These are phyloP conservation scores for Tinamus major DNA, from an alignment of 2,797 vertebrate genomes.

Conservation along the genomic window DNA sequence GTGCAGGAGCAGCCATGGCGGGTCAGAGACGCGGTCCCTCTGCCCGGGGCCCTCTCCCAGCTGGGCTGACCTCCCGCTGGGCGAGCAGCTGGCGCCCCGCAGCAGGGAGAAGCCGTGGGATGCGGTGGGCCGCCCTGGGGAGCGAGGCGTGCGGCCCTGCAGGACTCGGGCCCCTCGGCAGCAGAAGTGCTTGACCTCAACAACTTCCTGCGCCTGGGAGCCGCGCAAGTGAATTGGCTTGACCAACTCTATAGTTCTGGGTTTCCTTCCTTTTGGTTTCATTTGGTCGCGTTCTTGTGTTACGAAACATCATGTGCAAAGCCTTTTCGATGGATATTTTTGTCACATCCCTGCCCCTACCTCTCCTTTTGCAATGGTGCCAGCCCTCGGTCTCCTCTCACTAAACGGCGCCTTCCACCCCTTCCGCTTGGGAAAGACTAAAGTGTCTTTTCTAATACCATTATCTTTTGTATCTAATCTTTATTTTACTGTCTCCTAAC, in stretches of 20 bases:
- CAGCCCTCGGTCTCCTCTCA: not conserved
- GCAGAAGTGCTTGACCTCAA: slow-evolving; percentile 63
- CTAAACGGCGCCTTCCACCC: not conserved
- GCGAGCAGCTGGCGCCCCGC: not conserved
- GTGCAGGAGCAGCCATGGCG: not conserved
- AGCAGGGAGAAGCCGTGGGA: not conserved
- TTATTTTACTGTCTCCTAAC: too few species aligned
- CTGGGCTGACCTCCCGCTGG: too few species aligned
- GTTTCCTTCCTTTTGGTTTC: slow-evolving; percentile 48
- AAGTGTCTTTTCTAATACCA: too few species aligned
- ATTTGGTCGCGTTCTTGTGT: not conserved
- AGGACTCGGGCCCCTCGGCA: not conserved
- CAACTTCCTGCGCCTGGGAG: slow-evolving; percentile 62
- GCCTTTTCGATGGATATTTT: not conserved
- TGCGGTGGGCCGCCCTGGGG: not conserved
- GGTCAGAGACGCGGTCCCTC: not conserved
- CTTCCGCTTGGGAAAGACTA: too few species aligned
- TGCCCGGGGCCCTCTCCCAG: not conserved
- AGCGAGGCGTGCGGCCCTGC: not conserved
- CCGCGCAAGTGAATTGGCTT: slow-evolving; percentile 41
- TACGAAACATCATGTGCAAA: not conserved
- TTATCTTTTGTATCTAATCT: not conserved
- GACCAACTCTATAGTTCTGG: not conserved
- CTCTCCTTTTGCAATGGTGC: not conserved
- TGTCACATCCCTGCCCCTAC: not conserved